These are phyloP conservation scores for Cenopis cana DNA, from an alignment of 2,888 invertebrate genomes.

Conservation along the genomic window DNA sequence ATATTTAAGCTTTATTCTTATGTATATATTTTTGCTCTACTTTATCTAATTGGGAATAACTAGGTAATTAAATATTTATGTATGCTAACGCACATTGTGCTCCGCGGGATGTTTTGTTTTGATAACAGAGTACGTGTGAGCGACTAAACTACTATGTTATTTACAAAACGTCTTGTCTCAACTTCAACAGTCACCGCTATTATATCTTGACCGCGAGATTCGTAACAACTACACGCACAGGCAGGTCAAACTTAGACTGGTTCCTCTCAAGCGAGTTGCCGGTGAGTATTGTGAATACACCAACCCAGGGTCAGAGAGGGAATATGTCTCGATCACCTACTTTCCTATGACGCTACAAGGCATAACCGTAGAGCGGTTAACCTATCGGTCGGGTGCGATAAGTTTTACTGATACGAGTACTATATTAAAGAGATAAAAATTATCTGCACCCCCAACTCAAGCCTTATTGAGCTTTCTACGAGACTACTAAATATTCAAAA, in stretches of 20 bases:
- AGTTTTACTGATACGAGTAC: background rate
- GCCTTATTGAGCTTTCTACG: too few species aligned
- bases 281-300: slow-evolving; percentile 63
- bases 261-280: slow-evolving; percentile 63
- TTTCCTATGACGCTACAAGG: slow-evolving; percentile 50
- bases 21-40: background rate
- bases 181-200: background rate
- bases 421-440: background rate
- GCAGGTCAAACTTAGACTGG: slow-evolving; percentile 40
- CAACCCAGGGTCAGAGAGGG: slow-evolving; percentile 63
- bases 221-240: background rate
- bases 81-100: background rate
- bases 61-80: background rate
- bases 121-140: background rate
- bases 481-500: background rate
- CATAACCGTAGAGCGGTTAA: slow-evolving; percentile 45
- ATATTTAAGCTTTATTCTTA: background rate
- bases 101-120: background rate
- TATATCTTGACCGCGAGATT: background rate
- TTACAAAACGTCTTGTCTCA: background rate
- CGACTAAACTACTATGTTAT: background rate
- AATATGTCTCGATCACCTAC: slow-evolving; percentile 74
- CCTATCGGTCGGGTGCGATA: too few species aligned
- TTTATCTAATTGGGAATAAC: background rate
- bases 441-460: too few species aligned